A percentile compares a stretch with the other conserved stretches of the same genome.
These are phyloP conservation scores for Campoletis raptor DNA, from an alignment of 2,888 invertebrate species.

Conservation along the genomic window DNA sequence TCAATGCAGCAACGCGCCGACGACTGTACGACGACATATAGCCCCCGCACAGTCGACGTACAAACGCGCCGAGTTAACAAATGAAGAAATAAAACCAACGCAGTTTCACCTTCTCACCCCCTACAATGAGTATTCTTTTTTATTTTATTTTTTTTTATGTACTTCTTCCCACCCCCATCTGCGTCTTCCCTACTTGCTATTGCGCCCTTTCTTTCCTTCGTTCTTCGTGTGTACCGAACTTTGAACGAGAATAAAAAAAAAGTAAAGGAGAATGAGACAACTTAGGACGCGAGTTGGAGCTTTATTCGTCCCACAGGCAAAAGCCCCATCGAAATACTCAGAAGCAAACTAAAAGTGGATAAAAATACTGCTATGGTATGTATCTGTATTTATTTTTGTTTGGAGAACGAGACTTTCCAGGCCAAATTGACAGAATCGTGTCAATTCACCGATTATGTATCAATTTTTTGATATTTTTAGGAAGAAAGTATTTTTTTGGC, in stretches of 20 bases:
- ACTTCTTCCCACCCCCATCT: neutral
- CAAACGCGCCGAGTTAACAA: conserved; percentile 69
- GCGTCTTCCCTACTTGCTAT: neutral
- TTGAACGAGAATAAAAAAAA: conserved; percentile 41
- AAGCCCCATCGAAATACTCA: conserved; percentile 48
- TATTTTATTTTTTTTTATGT: conserved; percentile 13
- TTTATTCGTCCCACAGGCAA: conserved; percentile 44
- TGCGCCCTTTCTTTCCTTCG: conserved; percentile 34
- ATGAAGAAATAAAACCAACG: conserved; percentile 72
- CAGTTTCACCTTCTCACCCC: conserved; percentile 57
- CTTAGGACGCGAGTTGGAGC: conserved; percentile 34
- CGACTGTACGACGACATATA: conserved; percentile 24
- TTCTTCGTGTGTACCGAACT: conserved; percentile 52
- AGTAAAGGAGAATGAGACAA: conserved; percentile 34
- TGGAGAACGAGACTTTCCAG: neutral
- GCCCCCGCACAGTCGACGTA: conserved; percentile 41
- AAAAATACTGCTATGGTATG: conserved; percentile 16
- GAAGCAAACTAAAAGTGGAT: conserved; percentile 25
- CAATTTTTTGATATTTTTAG: neutral
- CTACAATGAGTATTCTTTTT: conserved; percentile 18
- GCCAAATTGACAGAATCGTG: neutral
- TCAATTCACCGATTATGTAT: neutral
- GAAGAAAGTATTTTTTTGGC: neutral
- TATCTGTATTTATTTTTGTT: neutral
- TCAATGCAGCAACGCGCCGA: conserved; percentile 71